These are phyloP conservation scores for Danio kyathit DNA, from an alignment of 2,797 vertebrate species.

Conservation along the genomic window DNA sequence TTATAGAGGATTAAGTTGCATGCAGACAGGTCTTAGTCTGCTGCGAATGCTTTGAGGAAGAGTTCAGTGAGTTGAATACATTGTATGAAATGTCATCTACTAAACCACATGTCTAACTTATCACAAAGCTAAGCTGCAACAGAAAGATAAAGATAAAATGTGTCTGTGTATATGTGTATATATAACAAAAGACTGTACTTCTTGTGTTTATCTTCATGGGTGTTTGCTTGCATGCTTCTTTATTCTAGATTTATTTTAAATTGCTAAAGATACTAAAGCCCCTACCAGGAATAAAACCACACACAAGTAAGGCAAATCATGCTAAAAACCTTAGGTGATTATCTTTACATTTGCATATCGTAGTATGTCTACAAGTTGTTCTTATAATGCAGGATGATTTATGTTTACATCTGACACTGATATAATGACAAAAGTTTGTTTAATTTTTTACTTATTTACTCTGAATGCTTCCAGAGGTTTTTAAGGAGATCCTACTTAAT, in stretches of 20 bases:
- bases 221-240: background rate
- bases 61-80: background rate
- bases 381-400: too few relatives aligned
- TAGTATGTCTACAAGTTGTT: background rate
- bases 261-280: background rate
- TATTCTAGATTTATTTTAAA: constrained; percentile 9
- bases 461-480: too few relatives aligned
- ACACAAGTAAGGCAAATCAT: background rate
- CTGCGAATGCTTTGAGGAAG: background rate
- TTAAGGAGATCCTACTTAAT: too few relatives aligned
- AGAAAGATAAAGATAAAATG: constrained; percentile 31
- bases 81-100: background rate
- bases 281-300: background rate
- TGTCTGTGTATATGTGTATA: background rate
- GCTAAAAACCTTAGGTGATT: background rate
- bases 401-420: too few relatives aligned
- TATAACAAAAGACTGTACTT: constrained; percentile 9
- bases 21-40: background rate
- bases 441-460: too few relatives aligned
- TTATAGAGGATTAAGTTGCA: background rate
- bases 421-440: too few relatives aligned
- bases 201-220: background rate
- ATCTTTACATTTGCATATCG: background rate
- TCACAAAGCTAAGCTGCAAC: constrained; percentile 29
- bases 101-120: constrained; percentile 28